Percentiles rank a stretch among this genome's conserved stretches.
These are phyloP conservation scores for Steatocranus sp. DNA, from an alignment of 2,797 vertebrate genomes.

Conservation along the genomic window DNA sequence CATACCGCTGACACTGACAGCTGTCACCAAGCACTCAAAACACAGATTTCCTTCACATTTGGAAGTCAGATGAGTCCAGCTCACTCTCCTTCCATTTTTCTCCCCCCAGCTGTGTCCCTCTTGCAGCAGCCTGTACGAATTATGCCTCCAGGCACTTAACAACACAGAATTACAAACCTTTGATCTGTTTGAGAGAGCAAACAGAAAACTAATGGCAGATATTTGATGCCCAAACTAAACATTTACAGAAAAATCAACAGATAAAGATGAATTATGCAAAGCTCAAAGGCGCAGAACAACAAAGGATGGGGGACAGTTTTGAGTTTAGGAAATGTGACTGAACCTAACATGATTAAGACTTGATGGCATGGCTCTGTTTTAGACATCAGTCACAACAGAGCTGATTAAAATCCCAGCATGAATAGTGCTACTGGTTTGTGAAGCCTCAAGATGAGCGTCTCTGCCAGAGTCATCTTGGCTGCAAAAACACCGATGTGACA, in stretches of 20 bases:
- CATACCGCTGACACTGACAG: background rate
- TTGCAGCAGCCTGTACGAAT: background rate
- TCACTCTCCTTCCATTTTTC: background rate
- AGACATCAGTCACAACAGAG: background rate
- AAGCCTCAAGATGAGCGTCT: background rate
- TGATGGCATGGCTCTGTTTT: background rate
- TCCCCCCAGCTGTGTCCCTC: background rate
- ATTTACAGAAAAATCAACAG: background rate
- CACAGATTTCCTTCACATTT: background rate
- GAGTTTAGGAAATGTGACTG: background rate
- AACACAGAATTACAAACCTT: background rate
- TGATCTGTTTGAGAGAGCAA: background rate
- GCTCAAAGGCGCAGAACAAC: background rate
- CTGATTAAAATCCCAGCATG: background rate
- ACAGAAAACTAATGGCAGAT: background rate
- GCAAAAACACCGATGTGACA: background rate
- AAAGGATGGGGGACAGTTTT: background rate
- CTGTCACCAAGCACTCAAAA: background rate
- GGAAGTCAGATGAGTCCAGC: background rate
- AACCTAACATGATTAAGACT: background rate
- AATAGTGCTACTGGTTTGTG: background rate
- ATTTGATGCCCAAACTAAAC: background rate
- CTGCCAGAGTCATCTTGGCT: background rate
- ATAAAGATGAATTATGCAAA: background rate
- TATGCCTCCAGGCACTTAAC: background rate